These are phyloP conservation scores for Selenia dentaria DNA, from an alignment of 2,888 invertebrate genomes.

Conservation along the genomic window DNA sequence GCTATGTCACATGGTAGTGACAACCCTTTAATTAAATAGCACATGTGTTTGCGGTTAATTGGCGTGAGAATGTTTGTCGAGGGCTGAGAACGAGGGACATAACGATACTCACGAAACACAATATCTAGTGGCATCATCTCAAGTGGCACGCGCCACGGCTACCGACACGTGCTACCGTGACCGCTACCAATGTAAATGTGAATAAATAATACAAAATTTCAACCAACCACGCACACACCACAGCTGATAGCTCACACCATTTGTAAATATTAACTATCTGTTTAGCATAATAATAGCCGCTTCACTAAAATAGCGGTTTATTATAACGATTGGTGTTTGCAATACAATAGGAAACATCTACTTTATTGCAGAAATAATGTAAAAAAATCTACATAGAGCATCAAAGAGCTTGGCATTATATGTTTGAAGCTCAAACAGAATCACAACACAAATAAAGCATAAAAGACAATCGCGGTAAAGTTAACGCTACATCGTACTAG, in stretches of 20 bases:
- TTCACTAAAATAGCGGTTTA: slow-evolving; percentile 28
- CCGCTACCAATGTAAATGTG: slow-evolving; percentile 42
- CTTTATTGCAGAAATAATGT: too few species aligned
- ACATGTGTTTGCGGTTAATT: slow-evolving; percentile 53
- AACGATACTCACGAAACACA: slow-evolving; percentile 34
- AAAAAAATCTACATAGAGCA: too few species aligned
- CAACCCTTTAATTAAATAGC: slow-evolving; percentile 47
- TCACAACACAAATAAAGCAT: too few species aligned
- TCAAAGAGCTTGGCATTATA: too few species aligned
- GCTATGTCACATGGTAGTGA: neutral
- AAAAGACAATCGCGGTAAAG: slow-evolving; percentile 48
- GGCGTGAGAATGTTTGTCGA: slow-evolving; percentile 47
- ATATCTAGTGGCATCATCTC: slow-evolving; percentile 43
- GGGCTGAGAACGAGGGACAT: slow-evolving; percentile 33
- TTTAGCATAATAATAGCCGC: slow-evolving; percentile 35
- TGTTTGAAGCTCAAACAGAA: too few species aligned
- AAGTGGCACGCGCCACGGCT: slow-evolving; percentile 48
- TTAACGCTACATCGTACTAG: slow-evolving; percentile 62
- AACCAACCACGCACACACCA: slow-evolving; percentile 34
- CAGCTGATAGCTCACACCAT: slow-evolving; percentile 52
- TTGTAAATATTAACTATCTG: slow-evolving; percentile 47
- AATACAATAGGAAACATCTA: too few species aligned
- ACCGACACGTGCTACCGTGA: slow-evolving; percentile 52
- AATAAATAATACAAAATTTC: slow-evolving; percentile 51
- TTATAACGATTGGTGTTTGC: too few species aligned